Evolutionary conservation across 2,888 invertebrate genomes (phyloP).

Genomic region (Philereme transversata): DNA sequence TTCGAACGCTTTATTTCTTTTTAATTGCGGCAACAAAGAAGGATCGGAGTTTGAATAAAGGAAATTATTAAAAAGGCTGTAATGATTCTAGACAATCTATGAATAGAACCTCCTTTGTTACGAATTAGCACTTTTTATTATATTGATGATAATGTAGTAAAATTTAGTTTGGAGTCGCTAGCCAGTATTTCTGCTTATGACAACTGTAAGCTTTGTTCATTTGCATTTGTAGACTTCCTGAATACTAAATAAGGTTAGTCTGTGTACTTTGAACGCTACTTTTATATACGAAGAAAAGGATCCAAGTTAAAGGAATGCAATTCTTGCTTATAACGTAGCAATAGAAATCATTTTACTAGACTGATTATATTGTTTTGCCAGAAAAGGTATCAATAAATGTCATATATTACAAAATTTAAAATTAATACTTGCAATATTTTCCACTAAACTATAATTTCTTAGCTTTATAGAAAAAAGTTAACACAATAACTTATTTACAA

Average conservation of each 20-base stretch:
- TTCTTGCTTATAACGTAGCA: no score
- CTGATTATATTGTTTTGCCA: no score
- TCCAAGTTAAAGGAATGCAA: no score
- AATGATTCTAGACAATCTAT: conserved; percentile 3
- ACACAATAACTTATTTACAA: no score
- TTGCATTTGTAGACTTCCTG: conserved; percentile 15
- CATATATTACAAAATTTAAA: no score
- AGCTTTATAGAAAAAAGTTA: no score
- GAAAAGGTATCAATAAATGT: no score
- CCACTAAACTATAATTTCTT: no score
- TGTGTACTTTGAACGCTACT: neutral
- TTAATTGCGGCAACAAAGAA: conserved; percentile 71
- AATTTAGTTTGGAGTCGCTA: neutral
- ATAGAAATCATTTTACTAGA: no score
- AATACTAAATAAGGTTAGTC: conserved; percentile 7
- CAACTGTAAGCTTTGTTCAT: conserved; percentile 4
- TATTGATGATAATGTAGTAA: neutral
- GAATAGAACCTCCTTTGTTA: conserved; percentile 11
- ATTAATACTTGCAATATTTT: no score
- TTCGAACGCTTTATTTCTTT: conserved; percentile 54
- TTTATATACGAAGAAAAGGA: no score
- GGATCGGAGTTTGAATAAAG: conserved; percentile 60
- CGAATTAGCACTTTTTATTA: neutral
- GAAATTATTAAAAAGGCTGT: conserved; percentile 38
- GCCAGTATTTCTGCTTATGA: conserved; percentile 4